These are phyloP conservation scores for Amblyopsis hoosieri DNA, from an alignment of 2,797 vertebrate species.

Conservation along the genomic window DNA sequence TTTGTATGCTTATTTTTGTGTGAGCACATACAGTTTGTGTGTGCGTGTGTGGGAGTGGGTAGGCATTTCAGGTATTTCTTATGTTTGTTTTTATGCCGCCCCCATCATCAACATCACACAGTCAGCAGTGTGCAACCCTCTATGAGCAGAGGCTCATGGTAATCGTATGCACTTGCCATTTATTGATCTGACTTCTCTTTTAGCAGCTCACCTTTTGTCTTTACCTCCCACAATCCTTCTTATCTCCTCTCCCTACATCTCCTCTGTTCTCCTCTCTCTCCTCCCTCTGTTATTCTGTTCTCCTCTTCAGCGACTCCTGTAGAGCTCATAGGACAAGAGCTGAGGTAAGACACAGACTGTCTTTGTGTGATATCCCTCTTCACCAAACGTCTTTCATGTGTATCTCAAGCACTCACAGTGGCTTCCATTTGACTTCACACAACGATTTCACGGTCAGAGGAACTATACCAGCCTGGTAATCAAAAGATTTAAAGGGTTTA, in stretches of 20 bases:
- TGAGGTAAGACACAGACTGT: conserved; percentile 82
- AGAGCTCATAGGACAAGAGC: conserved; percentile 89
- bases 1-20: conserved; percentile 14
- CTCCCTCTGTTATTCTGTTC: conserved; percentile 28
- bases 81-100: conserved; percentile 6
- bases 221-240: conserved; percentile 5
- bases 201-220: conserved; percentile 31
- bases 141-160: conserved; percentile 58
- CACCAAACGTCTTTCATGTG: conserved; percentile 56
- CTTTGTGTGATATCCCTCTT: conserved; percentile 50
- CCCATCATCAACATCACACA: conserved; percentile 59
- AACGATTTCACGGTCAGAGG: no score
- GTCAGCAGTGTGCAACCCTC: conserved; percentile 57
- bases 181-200: conserved; percentile 76
- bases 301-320: conserved; percentile 76
- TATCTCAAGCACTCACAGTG: conserved; percentile 7
- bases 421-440: not conserved
- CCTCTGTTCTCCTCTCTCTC: conserved; percentile 26
- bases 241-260: not conserved
- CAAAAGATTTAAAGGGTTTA: no score
- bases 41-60: conserved; percentile 12
- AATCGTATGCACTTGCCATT: conserved; percentile 71
- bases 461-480: no score
- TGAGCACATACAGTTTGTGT: conserved; percentile 19
- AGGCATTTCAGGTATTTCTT: not conserved